phyloP scores from a whole-genome alignment of 2,113 vertebrate species.

The Hydrochoerus hydrochaeris region DNA sequence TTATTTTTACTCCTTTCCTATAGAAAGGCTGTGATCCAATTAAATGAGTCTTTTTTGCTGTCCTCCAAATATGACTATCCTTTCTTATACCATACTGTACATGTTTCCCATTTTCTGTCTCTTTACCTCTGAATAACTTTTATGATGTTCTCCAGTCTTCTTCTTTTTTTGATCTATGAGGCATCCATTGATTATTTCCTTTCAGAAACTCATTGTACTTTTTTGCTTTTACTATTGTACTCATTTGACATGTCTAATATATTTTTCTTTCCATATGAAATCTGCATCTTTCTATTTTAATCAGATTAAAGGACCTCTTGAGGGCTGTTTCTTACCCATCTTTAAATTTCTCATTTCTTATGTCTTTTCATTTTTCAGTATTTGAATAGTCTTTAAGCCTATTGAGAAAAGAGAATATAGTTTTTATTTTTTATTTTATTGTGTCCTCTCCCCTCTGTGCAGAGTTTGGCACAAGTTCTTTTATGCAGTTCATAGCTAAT shows the following conservation, averaged over 20 bases:
- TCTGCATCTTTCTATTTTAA: neutral
- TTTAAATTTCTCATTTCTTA: slow-evolving; percentile 37
- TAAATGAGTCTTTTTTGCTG: neutral
- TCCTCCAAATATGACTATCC: neutral
- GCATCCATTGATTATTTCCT: neutral
- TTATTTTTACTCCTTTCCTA: neutral
- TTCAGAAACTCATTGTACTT: neutral
- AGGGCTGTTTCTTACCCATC: neutral
- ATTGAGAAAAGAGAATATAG: neutral
- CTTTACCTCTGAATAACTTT: neutral
- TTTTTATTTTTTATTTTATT: neutral
- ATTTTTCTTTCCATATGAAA: neutral
- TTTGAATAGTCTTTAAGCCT: neutral
- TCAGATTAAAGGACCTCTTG: neutral
- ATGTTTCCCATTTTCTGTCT: neutral
- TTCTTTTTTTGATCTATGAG: neutral
- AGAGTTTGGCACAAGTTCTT: neutral
- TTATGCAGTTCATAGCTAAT: neutral
- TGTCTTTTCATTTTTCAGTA: neutral
- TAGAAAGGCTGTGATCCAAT: neutral
- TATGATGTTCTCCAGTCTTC: neutral
- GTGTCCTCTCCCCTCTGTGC: neutral
- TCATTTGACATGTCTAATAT: neutral
- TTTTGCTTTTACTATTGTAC: neutral
- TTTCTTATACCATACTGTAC: neutral